Conservation (phyloP, 23 tunicate genomes). For the Botrylloides violaceus region DNA sequence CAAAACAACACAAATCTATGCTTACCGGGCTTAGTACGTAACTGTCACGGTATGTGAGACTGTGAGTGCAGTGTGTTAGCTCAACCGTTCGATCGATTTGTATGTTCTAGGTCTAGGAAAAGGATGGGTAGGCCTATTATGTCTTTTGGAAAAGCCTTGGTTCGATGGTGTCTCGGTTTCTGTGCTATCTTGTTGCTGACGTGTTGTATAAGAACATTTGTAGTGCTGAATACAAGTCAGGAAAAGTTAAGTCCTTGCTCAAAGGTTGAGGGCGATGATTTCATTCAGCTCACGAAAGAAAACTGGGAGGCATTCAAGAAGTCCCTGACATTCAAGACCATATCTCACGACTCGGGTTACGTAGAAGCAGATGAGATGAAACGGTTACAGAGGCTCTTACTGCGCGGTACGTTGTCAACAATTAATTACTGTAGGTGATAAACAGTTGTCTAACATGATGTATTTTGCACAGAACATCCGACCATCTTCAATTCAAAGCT, state of each 20-base stretch:
- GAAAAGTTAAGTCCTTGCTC: neutral
- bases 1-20: too few species aligned
- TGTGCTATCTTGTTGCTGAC: neutral
- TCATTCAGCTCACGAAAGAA: neutral
- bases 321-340: neutral
- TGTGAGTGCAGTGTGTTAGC: too few species aligned
- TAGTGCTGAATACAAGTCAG: neutral
- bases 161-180: neutral
- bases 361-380: neutral
- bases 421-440: neutral
- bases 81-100: too few species aligned
- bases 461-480: constrained; percentile 36
- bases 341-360: neutral
- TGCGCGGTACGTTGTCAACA: neutral
- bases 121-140: too few species aligned
- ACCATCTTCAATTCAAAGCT: constrained; percentile 34
- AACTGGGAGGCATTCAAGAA: neutral
- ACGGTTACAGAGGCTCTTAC: neutral
- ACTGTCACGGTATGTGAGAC: too few species aligned
- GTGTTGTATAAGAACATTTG: neutral
- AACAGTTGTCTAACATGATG: neutral
- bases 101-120: too few species aligned
- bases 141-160: too few species aligned
- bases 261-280: neutral
- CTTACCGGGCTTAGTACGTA: too few species aligned